A percentile compares a stretch with the other conserved stretches of the same genome.
These are phyloP conservation scores for Scomber japonicus DNA, from an alignment of 2,113 vertebrate species.

Conservation along the genomic window DNA sequence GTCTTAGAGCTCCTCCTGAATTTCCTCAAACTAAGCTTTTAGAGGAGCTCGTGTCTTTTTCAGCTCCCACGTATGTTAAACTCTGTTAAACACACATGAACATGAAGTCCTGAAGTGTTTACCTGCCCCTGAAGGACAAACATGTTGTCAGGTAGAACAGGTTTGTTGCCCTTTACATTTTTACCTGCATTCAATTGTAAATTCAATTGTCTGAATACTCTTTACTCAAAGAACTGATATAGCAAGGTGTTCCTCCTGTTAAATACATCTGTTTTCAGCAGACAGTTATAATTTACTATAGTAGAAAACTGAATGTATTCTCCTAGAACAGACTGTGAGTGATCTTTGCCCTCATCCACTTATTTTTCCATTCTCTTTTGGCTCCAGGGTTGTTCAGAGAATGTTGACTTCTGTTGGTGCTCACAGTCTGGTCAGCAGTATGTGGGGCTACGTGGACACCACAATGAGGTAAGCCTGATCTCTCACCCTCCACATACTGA, in stretches of 20 bases:
- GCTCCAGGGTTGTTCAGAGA: slow-evolving; percentile 69
- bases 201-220: not conserved
- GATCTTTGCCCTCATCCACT: not conserved
- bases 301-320: not conserved
- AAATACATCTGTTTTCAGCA: not conserved
- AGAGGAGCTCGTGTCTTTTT: too few relatives aligned
- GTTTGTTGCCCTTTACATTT: too few relatives aligned
- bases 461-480: slow-evolving; percentile 71
- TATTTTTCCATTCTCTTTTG: slow-evolving; percentile 34
- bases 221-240: not conserved
- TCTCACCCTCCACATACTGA: not conserved
- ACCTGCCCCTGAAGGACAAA: not conserved
- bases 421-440: slow-evolving; percentile 64
- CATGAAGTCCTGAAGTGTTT: too few relatives aligned
- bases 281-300: not conserved
- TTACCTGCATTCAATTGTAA: too few relatives aligned
- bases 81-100: too few relatives aligned
- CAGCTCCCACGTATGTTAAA: too few relatives aligned
- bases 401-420: slow-evolving; percentile 64
- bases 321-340: not conserved
- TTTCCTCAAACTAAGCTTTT: too few relatives aligned
- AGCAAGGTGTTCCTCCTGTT: not conserved
- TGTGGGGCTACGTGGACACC: slow-evolving; percentile 74
- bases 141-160: too few relatives aligned
- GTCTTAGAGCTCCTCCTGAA: too few relatives aligned